phyloP scores from a whole-genome alignment of 2,797 vertebrate genomes.

The Zalophus californianus region DNA sequence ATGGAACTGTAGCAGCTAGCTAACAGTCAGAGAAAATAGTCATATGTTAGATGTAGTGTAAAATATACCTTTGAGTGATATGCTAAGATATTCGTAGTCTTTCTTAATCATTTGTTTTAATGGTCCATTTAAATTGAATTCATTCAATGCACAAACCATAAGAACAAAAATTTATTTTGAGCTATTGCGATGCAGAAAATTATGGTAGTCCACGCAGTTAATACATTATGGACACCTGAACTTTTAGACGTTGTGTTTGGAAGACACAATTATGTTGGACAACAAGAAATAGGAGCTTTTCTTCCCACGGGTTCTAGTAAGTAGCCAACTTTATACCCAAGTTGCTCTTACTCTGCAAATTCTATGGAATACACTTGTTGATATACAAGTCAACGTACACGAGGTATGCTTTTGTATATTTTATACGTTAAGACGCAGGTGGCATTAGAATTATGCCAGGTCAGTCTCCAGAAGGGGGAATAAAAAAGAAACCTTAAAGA shows the following conservation, averaged over 20 bases:
- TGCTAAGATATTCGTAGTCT: neutral
- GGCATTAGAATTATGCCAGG: neutral
- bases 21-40: neutral
- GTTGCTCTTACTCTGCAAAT: neutral
- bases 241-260: neutral
- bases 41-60: neutral
- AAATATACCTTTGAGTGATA: neutral
- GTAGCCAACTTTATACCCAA: neutral
- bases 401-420: neutral
- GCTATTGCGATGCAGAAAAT: neutral
- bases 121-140: neutral
- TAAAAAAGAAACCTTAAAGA: neutral
- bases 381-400: fast-evolving
- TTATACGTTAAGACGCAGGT: neutral
- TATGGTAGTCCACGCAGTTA: neutral
- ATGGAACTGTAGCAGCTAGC: neutral
- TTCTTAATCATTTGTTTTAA: neutral
- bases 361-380: neutral
- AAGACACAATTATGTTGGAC: neutral
- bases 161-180: neutral
- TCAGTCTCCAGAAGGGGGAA: neutral
- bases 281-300: neutral
- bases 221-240: neutral
- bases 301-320: neutral
- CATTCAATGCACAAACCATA: neutral